Base-by-base conservation (phyloP, 2,113 vertebrate species). In the Thermophis baileyi region DNA sequence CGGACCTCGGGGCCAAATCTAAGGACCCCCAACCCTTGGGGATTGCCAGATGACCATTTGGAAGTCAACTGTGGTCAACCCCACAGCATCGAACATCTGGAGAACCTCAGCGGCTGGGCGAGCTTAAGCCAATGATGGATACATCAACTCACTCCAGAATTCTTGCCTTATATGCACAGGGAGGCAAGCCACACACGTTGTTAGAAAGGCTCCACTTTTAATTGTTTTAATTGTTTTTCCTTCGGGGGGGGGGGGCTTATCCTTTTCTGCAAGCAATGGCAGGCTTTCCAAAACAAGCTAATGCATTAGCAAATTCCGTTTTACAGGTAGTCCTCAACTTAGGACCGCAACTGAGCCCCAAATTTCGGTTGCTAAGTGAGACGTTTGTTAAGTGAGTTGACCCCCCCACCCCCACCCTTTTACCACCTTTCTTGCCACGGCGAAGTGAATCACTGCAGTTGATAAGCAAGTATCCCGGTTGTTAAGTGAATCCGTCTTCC, bases 381-480 rank as follows among this genome's bases (percentile, higher is more conserved):
- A 63, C 11, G 3, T 12, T 63, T 12, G 60, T 63, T 3, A 11
- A 30, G 60, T 63, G 60, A 12, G 27, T 63, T n/a, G 14, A 14
- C 2, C 0, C 4, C 11, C 4, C 3, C 60, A 6, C 6, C 20
- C 20, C 10, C n/a, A n/a, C n/a, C 10, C 10, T 30, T 12, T 12
- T 30, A 63, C 3, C 27, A 63, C 1, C 30, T 63, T 63, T 63
- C 60, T 63, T 30, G 27, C 57, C 11, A 11, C 10, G 25, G 8
- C 10, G 27, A 60, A 60, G 9, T 27, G 57, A 60, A 60, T 3
- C 57, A 1, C 9, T 25, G 57, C 57, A 10, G 57, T 11, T 27
- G 57, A 25, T 27, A 11, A 60, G 25, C 3, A 25, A 27, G 57
- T 60, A 27, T 1, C 25, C 3, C 25, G 25, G 55, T 60, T 1